Evolutionary conservation across 2,113 vertebrate species (phyloP), one percentile per base, ranked within the genome.

Genomic region (Stigmatopora argus): DNA sequence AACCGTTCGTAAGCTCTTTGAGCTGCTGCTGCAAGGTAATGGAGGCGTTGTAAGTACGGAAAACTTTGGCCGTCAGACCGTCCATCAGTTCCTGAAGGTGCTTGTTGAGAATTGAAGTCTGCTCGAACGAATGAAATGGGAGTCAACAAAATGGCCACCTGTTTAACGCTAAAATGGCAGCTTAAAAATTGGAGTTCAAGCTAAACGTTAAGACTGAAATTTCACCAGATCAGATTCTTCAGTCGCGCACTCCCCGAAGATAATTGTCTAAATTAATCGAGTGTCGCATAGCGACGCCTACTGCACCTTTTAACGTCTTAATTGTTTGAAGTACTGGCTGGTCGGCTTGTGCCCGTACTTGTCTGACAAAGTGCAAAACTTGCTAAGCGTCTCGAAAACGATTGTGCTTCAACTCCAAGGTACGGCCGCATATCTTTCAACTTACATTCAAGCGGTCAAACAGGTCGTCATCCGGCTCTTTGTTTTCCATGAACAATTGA

Each of bases 11-110:
- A 83, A 99, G 94, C 86, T 95, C 92, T 68, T 94, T 95, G 62
- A 99, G 74, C 86, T 99, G 96, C 78, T 97, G 94, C 80, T 98
- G 97, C 88, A 98, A 91, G 62, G 97, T 99, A 90, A 98, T 96
- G 64, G 97, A 98, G 80, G 97, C 97, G 2, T 99, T 99, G 88
- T 97, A 98, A 59, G 97, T 98, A 91, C 97, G 94, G 92, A 99
- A 99, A 73, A 98, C 97, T 92, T 98, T 99, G 80, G 96, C 96
- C 31, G 97, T 97, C 73, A 99, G 90, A 65, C 96, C 97, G 46
- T 99, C 96, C 97, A 99, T 99, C 85, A 99, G 91, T 85, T 98
- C 95, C 84, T 99, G 97, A 82, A 99, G 95, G 81, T 99, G 97
- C 83, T 98, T 98, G 90, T 99, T 99, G 83, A 99, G 89, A 83